A percentile compares a stretch with the other conserved stretches of the same genome.
phyloP scores from a whole-genome alignment of 2,888 invertebrate genomes.

The Fragum sueziense region DNA sequence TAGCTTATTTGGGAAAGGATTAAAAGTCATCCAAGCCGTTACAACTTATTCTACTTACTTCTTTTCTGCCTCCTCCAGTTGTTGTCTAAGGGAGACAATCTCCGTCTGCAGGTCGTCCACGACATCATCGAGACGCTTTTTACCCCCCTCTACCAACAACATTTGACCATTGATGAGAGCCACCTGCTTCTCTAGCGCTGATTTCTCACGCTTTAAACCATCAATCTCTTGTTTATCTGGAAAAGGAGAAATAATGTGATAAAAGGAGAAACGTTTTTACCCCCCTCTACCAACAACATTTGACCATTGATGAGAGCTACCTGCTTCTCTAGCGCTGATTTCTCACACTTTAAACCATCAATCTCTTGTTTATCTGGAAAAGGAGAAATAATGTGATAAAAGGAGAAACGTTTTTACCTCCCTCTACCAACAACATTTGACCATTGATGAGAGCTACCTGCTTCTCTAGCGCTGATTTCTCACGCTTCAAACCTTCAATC shows the following conservation, averaged over 20 bases:
- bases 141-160: conserved; percentile 74
- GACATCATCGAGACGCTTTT: conserved; percentile 69
- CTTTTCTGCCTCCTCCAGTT: conserved; percentile 72
- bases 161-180: conserved; percentile 75
- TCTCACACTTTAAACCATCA: conserved; percentile 65
- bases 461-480: conserved; percentile 73
- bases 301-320: conserved; percentile 75
- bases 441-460: conserved; percentile 74
- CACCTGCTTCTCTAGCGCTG: conserved; percentile 73
- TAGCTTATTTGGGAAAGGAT: too few relatives aligned
- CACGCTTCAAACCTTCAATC: conserved; percentile 63
- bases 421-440: conserved; percentile 73
- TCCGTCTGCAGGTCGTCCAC: conserved; percentile 69
- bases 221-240: conserved; percentile 61
- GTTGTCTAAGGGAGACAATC: conserved; percentile 67
- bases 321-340: conserved; percentile 72
- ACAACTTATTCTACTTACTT: too few relatives aligned
- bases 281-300: conserved; percentile 73
- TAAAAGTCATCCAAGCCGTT: too few relatives aligned
- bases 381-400: too few relatives aligned
- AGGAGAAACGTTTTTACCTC: conserved; percentile 77
- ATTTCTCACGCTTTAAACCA: conserved; percentile 68
- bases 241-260: too few relatives aligned
- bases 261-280: too few relatives aligned
- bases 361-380: conserved; percentile 61